A percentile compares a stretch with the other conserved stretches of the same genome.
phyloP scores from a whole-genome alignment of 2,113 vertebrate genomes.

The Leuciscus idus region DNA sequence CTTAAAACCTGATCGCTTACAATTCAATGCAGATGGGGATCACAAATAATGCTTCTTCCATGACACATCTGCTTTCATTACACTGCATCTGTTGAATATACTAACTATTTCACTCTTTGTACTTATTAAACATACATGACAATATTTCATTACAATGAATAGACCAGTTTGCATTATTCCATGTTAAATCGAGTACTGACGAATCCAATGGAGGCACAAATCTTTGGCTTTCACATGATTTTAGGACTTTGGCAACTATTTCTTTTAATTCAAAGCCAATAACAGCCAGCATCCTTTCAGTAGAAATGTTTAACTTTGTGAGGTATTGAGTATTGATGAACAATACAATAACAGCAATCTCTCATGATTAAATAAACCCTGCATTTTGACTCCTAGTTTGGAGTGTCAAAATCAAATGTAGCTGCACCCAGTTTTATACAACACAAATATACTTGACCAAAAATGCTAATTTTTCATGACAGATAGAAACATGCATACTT shows the following conservation, averaged over 20 bases:
- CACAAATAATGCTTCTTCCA: not conserved
- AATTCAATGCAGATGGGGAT: not conserved
- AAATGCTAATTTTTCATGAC: not conserved
- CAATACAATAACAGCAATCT: not conserved
- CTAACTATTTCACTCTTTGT: conserved; percentile 75
- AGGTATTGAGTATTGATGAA: conserved; percentile 17
- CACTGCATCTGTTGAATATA: conserved; percentile 43
- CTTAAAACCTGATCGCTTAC: not conserved
- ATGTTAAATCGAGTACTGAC: conserved; percentile 8
- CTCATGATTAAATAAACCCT: conserved; percentile 22
- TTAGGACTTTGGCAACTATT: conserved; percentile 43
- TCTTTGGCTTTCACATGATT: conserved; percentile 40
- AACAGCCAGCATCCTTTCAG: conserved; percentile 16
- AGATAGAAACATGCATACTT: not conserved
- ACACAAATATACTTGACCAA: not conserved
- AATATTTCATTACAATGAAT: not conserved
- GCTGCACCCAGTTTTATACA: conserved; percentile 13
- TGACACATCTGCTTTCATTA: not conserved
- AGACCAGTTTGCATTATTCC: not conserved
- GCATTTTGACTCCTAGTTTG: not conserved
- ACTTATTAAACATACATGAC: conserved; percentile 49
- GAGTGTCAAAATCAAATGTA: not conserved
- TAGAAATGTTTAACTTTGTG: not conserved
- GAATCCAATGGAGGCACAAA: conserved; percentile 18
- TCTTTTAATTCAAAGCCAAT: not conserved